phyloP scores from a whole-genome alignment of 2,797 vertebrate genomes.

The Hemitrygon akajei region DNA sequence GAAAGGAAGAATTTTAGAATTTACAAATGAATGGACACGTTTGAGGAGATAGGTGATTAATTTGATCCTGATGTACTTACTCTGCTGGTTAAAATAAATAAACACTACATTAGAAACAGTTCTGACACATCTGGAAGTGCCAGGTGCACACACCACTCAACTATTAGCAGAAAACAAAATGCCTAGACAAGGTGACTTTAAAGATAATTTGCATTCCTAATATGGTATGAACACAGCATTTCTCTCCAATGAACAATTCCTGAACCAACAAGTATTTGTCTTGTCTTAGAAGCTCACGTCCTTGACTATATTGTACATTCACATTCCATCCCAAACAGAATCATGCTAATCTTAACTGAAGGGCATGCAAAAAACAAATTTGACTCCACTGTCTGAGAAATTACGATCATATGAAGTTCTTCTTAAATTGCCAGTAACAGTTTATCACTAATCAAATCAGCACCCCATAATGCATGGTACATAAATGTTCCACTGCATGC shows the following conservation, averaged over 20 bases:
- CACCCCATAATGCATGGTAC: not conserved
- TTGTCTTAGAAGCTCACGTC: not conserved
- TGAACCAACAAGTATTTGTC: not conserved
- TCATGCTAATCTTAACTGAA: not conserved
- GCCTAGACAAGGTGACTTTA: slow-evolving; percentile 35
- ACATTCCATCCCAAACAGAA: not conserved
- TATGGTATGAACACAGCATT: not conserved
- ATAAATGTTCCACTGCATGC: not conserved
- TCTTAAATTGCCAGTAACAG: not conserved
- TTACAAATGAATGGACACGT: not conserved
- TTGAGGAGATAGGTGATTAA: slow-evolving; percentile 1
- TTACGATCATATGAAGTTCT: not conserved
- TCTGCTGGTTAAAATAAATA: slow-evolving; percentile 33
- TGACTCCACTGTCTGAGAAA: not conserved
- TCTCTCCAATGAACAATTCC: slow-evolving; percentile 1
- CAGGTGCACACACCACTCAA: slow-evolving; percentile 13
- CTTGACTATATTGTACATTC: not conserved
- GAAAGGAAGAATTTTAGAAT: not conserved
- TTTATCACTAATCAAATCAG: not conserved
- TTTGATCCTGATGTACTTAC: slow-evolving; percentile 5
- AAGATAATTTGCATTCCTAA: not conserved
- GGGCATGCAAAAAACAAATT: not conserved
- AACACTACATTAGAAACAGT: slow-evolving; percentile 16
- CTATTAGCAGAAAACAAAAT: slow-evolving; percentile 23
- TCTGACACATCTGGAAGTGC: slow-evolving; percentile 30